Conservation (phyloP, 1,140 invertebrate species). For the Portunus trituberculatus region DNA sequence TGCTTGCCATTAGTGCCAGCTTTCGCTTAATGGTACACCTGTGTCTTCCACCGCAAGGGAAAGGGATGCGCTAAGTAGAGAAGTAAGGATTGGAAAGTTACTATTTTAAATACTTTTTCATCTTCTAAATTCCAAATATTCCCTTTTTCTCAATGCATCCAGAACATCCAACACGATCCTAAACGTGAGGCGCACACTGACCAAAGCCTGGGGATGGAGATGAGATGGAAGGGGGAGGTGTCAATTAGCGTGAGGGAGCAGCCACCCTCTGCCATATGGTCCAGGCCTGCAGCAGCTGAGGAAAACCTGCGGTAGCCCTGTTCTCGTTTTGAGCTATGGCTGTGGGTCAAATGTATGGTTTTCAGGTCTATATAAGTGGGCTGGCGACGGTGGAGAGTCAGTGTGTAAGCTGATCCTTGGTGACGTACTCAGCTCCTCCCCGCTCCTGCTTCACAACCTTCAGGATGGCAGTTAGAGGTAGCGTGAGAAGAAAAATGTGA, state of each 20-base stretch:
- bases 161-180: too few relatives aligned
- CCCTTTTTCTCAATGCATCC: too few relatives aligned
- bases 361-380: background rate
- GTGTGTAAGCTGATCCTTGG: background rate
- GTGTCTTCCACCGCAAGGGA: too few relatives aligned
- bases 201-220: background rate
- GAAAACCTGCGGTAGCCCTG: background rate
- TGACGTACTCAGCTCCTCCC: background rate
- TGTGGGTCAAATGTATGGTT: slow-evolving; percentile 7
- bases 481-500: background rate
- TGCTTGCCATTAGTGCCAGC: too few relatives aligned
- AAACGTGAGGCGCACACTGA: too few relatives aligned
- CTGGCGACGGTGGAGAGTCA: background rate
- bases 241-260: background rate
- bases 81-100: too few relatives aligned
- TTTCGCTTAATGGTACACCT: too few relatives aligned
- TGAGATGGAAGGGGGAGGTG: background rate
- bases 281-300: background rate
- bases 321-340: background rate
- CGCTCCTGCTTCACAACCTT: background rate
- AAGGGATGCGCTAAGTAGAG: too few relatives aligned
- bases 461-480: background rate
- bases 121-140: too few relatives aligned
- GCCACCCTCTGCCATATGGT: background rate
- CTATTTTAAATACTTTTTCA: too few relatives aligned